Base-by-base conservation (phyloP, 2,113 vertebrate species). In the Accipiter cooperii region DNA sequence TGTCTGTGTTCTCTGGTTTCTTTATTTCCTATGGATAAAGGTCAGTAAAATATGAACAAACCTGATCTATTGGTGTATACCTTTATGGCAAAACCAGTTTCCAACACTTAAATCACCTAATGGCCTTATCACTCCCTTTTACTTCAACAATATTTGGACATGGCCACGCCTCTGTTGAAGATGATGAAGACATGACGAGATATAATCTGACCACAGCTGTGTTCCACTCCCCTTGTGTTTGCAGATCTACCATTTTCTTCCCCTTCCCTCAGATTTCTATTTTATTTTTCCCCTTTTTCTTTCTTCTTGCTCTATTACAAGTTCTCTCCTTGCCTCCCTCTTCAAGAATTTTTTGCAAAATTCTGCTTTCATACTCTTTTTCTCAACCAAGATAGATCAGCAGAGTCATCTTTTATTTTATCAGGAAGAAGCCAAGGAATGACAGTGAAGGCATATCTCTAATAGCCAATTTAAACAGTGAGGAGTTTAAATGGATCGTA, bases 121-220 rank as follows among this genome's bases (percentile, higher is more conserved):
- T 9, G 1, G 6, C 13, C 5, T 77, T 80, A 55, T 84, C n/a
- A 52, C 2, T 70, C 29, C 8, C 24, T 38, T 91, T 90, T 63
- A 64, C 77, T 91, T 63, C 47, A 74, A 22, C 10, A 75, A 4
- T 77, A 64, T 68, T 83, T 87, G 24, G 29, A 69, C 38, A 52
- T 6, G 42, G 11, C 55, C 24, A 51, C 6, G 17, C 2, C 11
- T 73, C 17, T 44, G 9, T 13, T 80, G 55, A 92, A 89, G 55
- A 40, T 5, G 8, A 61, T 16, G 24, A 91, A 36, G 19, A 51
- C 2, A 2, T 10, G 34, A 61, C 0, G 0, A 83, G 58, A 42
- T 29, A 24, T 26, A 89, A 75, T 57, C 46, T 55, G 8, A 55
- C 3, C 18, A 82, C 24, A 84, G 36, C 8, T 21, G 7, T 64